Evolutionary conservation across 2,888 invertebrate species (phyloP), one percentile per base, ranked within the genome.

Genomic region (Drosophila austrosaltans): DNA sequence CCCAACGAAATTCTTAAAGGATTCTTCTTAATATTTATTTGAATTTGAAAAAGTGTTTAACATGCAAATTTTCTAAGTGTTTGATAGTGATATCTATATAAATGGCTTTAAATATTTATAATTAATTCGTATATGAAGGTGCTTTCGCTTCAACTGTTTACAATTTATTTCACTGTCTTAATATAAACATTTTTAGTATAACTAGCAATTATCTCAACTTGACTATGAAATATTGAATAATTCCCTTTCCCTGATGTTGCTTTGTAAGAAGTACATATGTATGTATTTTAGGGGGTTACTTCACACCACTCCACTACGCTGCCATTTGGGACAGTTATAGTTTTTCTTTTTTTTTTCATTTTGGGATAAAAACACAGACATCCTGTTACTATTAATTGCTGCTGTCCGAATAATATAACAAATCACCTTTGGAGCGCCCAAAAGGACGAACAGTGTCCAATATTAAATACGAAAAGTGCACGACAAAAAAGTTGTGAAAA

Each of bases 331-430:
- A 77, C 64, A 69, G 74, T 72, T 72, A 59, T 60, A 60, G 61
- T 65, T 65, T 60, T 48, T 4, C 4, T 12, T 3, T 48, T 48
- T 48, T 22, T 36, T 36, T 36, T 36, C 10, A 8, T 48, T 69
- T 53, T 59, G 53, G 56, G 58, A 56, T 66, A 60, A 68, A 71
- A 77, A 68, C 72, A 83, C 76, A 81, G 76, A 78, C 78, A 88
- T 89, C 81, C 88, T 91, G 90, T 90, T 84, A 77, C 79, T 83
- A 88, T 91, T 90, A 90, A 90, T 90, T 90, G 90, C 89, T 87
- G 82, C 90, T 90, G 90, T 91, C 91, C 82, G 79, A 91, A 89
- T 72, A 90, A 81, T 83, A 86, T 91, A 90, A 91, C 89, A 79
- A 87, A 90, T 90, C 88, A 90, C 84, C 87, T 89, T 78, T 70